Conservation (phyloP, 1,140 invertebrate genomes). For the Bombus picipes region DNA sequence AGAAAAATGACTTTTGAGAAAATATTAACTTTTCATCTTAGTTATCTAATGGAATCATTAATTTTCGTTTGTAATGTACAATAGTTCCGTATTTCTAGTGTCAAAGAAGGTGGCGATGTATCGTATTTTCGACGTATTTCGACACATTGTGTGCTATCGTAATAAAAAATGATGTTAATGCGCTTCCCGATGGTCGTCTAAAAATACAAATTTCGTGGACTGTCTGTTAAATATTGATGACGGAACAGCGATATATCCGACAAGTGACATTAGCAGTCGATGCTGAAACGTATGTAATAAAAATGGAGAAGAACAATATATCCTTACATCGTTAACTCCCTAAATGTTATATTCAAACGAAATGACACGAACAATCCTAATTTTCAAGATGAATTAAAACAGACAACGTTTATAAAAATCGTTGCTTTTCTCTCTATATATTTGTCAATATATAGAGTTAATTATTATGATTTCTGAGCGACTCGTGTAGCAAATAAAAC, state of each 20-base stretch:
- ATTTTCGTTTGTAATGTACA: not conserved
- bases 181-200: not conserved
- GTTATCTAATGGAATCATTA: not conserved
- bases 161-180: not conserved
- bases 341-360: no score
- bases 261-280: no score
- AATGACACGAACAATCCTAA: no score
- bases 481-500: no score
- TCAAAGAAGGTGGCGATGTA: not conserved
- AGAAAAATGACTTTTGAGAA: not conserved
- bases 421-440: no score
- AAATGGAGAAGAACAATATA: no score
- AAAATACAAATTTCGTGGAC: not conserved
- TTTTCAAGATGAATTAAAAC: no score
- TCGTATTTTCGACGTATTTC: not conserved
- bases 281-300: no score
- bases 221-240: not conserved
- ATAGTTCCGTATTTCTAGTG: not conserved
- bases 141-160: not conserved
- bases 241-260: not conserved
- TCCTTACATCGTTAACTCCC: no score
- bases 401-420: no score
- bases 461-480: no score
- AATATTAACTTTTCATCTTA: not conserved
- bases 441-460: no score